Conservation (phyloP, 92 coral and sea anemone genomes). For the Actinernus sp. region DNA sequence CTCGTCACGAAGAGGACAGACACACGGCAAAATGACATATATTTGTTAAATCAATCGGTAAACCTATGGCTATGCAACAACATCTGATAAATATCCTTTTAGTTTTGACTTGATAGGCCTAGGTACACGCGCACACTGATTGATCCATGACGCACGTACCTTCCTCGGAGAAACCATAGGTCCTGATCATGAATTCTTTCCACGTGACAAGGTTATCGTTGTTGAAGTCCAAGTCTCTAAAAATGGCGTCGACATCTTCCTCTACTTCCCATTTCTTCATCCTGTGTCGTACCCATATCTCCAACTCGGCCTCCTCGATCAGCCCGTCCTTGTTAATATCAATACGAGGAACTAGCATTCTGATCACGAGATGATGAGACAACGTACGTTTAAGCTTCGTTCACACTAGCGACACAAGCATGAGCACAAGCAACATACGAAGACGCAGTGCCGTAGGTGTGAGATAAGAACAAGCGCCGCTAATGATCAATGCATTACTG, state of each 20-base stretch:
- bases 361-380: no score
- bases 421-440: no score
- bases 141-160: constrained; percentile 41
- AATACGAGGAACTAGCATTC: constrained; percentile 94
- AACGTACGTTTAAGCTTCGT: no score
- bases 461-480: no score
- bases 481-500: no score
- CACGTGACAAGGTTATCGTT: constrained; percentile 85
- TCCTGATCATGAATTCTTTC: constrained; percentile 89
- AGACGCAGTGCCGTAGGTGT: no score
- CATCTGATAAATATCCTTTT: not conserved
- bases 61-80: not conserved
- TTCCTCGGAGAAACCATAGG: constrained; percentile 84
- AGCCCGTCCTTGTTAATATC: constrained; percentile 95
- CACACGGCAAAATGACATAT: no score
- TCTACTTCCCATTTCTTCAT: constrained; percentile 94
- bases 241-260: constrained; percentile 91
- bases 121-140: no score
- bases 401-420: no score
- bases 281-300: constrained; percentile 96
- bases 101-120: not conserved
- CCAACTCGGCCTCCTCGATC: constrained; percentile 90
- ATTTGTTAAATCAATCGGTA: not conserved
- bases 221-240: constrained; percentile 83
- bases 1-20: no score